phyloP scores from a whole-genome alignment of 2,113 vertebrate species.

The Tinamus guttatus region DNA sequence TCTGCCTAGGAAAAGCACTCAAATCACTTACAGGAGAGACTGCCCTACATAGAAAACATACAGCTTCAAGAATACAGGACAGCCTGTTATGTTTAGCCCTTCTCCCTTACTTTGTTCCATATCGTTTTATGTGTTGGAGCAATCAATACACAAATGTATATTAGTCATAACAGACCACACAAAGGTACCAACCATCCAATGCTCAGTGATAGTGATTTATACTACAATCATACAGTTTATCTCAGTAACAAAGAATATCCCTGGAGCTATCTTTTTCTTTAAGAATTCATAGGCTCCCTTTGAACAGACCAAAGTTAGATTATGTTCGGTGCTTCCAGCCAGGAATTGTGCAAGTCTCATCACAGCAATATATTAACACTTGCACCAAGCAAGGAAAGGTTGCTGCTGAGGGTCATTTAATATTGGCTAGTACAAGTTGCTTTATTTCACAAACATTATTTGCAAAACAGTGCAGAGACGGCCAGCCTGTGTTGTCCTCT shows the following conservation, averaged over 20 bases:
- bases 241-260: background rate
- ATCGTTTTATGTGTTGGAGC: background rate
- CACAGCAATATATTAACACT: background rate
- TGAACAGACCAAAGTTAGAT: background rate
- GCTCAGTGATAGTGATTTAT: background rate
- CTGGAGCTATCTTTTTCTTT: background rate
- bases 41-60: background rate
- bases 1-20: background rate
- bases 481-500: background rate
- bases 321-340: rapidly evolving
- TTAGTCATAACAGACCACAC: background rate
- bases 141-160: background rate
- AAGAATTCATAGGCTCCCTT: background rate
- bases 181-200: background rate
- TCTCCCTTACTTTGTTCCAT: background rate
- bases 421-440: background rate
- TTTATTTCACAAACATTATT: background rate
- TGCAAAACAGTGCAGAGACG: background rate
- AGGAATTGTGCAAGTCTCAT: background rate
- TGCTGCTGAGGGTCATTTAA: background rate
- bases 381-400: background rate
- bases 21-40: background rate
- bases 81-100: background rate
- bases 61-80: background rate
- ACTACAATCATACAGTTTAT: background rate